Base-by-base conservation (phyloP, 2,888 invertebrate genomes). In the Nasonia oneida region DNA sequence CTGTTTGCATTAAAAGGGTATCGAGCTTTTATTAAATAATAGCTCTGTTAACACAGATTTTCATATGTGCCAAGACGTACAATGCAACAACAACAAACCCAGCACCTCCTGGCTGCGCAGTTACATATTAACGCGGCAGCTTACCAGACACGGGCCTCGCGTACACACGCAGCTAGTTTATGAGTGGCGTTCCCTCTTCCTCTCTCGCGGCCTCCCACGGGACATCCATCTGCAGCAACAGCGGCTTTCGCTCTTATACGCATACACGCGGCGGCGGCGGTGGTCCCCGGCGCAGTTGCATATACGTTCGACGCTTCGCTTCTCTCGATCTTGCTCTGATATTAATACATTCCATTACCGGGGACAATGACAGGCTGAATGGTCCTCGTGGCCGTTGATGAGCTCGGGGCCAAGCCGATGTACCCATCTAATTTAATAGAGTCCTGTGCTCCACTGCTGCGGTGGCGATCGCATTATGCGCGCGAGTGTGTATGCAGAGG, bases 321-420 rank as follows among this genome's bases (percentile, higher is more conserved):
- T 84, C 86, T 86, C 84, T 78, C 80, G 81, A 87, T 83, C 88
- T 87, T 81, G 83, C 91, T 93, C 91, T 90, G 91, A 92, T 93
- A 93, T 93, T 93, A 93, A 93, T 93, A 93, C 92, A 93, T 93
- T 93, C 93, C 93, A 93, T 93, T 93, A 93, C 92, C 91, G 91
- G 90, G 91, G 91, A 92, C 92, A 92, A 92, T 92, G 92, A 92
- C 91, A 90, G 91, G 90, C 90, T 91, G 91, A 92, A 92, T 92
- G 91, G 91, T 91, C 91, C 91, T 92, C 90, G 90, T 89, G 90
- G 33, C 18, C 42, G 84, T 18, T 81, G 92, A 92, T 92, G 92
- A 92, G 92, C 91, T 91, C 87, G 89, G 90, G 90, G 90, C 89
- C 89, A 37, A 53, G 50, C 50, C 42, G 12, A 50, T 23, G 29